Evolutionary conservation across 2,113 vertebrate species (phyloP).

Genomic region (Nothobranchius kuhntae): DNA sequence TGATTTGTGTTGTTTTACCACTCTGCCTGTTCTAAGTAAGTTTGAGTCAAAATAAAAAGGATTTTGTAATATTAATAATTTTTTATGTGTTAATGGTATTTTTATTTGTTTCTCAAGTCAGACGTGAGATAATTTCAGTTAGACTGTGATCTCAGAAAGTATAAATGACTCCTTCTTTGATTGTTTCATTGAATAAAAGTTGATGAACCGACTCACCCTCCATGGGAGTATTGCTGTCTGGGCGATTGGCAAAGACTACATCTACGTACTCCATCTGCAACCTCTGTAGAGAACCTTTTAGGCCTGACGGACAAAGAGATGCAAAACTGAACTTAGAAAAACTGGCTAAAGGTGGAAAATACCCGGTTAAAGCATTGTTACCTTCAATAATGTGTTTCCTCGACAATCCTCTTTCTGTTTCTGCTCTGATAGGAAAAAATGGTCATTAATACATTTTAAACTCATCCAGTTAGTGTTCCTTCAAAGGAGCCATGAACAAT

Average conservation of each 20-base stretch:
- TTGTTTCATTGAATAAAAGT: neutral
- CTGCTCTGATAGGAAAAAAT: constrained; percentile 58
- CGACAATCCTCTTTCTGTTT: constrained; percentile 74
- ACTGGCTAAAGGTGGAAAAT: neutral
- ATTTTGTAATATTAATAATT: too few species aligned
- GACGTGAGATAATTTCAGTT: too few species aligned
- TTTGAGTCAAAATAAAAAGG: too few species aligned
- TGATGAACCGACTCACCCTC: constrained; percentile 85
- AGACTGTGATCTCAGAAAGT: neutral
- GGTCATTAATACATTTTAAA: neutral
- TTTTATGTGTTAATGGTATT: too few species aligned
- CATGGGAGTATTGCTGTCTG: constrained; percentile 97
- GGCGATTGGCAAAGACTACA: constrained; percentile 96
- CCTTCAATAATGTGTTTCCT: constrained; percentile 78
- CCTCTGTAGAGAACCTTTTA: constrained; percentile 94
- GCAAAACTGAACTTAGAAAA: neutral
- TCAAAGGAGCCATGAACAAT: too few species aligned
- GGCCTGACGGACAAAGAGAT: constrained; percentile 75
- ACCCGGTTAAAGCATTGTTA: constrained; percentile 10
- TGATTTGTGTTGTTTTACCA: too few species aligned
- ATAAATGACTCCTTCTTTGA: neutral
- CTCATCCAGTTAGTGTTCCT: too few species aligned
- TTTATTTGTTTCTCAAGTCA: too few species aligned
- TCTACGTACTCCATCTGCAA: constrained; percentile 98
- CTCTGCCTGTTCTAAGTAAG: too few species aligned